phyloP scores from a whole-genome alignment of 2,113 vertebrate genomes.

The Laticauda colubrina region DNA sequence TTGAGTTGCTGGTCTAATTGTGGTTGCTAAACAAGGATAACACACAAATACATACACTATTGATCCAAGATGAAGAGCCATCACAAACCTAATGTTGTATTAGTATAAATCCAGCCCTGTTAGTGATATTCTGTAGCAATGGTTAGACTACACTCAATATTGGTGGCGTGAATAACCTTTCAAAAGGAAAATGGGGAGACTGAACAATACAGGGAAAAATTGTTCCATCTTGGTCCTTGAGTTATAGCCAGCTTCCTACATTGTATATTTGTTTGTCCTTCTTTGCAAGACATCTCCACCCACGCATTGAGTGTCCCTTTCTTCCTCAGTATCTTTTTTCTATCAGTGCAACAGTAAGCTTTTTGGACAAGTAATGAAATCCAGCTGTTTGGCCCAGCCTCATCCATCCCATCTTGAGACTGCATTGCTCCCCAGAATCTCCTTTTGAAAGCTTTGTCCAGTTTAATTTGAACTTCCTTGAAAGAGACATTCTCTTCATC shows the following conservation, averaged over 20 bases:
- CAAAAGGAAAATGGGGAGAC: background rate
- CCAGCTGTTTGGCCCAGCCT: background rate
- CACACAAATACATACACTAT: background rate
- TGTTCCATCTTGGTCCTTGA: background rate
- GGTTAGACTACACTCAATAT: background rate
- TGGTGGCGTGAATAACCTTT: background rate
- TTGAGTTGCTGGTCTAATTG: background rate
- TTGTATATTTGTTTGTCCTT: background rate
- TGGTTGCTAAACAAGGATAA: background rate
- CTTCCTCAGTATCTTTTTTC: background rate
- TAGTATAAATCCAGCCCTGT: background rate
- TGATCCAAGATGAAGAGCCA: background rate
- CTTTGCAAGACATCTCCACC: too few species aligned
- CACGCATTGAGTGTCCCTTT: too few species aligned
- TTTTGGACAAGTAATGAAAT: background rate
- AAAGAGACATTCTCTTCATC: accelerated
- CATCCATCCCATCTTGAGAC: background rate
- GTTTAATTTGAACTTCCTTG: background rate
- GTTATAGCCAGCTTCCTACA: background rate
- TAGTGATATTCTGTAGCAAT: background rate
- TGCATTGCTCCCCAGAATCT: background rate
- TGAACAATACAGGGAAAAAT: background rate
- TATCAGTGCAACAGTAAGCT: too few species aligned
- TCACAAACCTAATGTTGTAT: background rate
- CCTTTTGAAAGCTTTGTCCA: background rate